Percentiles rank a stretch among this genome's conserved stretches.
Conservation (phyloP, 2,888 invertebrate genomes). For the Rotaria macrura region DNA sequence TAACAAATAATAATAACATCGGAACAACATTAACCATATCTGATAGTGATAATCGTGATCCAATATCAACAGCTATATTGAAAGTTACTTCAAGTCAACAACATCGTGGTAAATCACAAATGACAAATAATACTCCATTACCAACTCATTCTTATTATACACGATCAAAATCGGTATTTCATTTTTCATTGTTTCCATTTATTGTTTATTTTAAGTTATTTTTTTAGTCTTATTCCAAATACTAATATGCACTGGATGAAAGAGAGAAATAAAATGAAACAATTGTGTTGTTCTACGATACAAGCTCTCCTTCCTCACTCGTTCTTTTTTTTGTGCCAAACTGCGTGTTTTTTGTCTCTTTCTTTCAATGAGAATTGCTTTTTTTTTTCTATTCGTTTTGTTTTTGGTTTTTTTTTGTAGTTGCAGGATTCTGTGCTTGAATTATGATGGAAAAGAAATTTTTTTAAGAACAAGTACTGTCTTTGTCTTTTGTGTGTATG, state of each 20-base stretch:
- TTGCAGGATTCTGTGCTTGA: background rate
- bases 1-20: background rate
- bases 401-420: slow-evolving; percentile 5
- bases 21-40: background rate
- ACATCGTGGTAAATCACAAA: background rate
- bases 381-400: background rate
- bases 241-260: background rate
- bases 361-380: background rate
- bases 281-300: background rate
- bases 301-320: background rate
- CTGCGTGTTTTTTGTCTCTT: background rate
- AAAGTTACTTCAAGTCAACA: background rate
- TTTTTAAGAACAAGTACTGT: background rate
- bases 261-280: background rate
- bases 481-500: slow-evolving; percentile 7
- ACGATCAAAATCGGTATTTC: background rate
- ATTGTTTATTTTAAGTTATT: background rate
- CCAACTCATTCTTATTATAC: background rate
- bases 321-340: background rate
- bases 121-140: background rate
- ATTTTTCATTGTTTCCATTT: background rate
- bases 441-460: background rate
- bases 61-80: background rate
- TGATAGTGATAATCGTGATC: background rate
- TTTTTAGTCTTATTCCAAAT: slow-evolving; percentile 16